Conservation (phyloP, 2,797 vertebrate genomes). For the Poecilia velifera region DNA sequence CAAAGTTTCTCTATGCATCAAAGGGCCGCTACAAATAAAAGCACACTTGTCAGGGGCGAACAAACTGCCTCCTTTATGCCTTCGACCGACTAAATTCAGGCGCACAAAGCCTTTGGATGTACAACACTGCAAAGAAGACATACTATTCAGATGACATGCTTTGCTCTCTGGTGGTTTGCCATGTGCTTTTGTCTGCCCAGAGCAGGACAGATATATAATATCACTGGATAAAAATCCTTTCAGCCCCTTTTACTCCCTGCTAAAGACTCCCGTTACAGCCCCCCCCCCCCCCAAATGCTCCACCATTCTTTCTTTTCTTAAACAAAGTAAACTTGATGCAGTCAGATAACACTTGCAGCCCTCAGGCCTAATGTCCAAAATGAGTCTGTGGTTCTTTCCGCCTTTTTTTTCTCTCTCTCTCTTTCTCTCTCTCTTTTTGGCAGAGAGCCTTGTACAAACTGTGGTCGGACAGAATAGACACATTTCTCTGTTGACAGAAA, state of each 20-base stretch:
- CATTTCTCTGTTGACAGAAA: slow-evolving; percentile 48
- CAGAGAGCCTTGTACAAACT: slow-evolving; percentile 42
- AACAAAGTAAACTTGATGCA: slow-evolving; percentile 85
- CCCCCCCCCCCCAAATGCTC: slow-evolving; percentile 68
- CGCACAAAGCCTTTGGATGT: slow-evolving; percentile 85
- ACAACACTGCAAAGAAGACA: slow-evolving; percentile 85
- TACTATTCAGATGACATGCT: slow-evolving; percentile 86
- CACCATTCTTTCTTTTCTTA: slow-evolving; percentile 81
- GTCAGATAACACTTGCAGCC: slow-evolving; percentile 81
- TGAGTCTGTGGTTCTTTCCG: slow-evolving; percentile 74
- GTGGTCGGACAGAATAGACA: slow-evolving; percentile 66
- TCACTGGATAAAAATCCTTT: slow-evolving; percentile 86
- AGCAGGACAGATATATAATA: slow-evolving; percentile 85
- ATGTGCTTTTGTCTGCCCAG: slow-evolving; percentile 81
- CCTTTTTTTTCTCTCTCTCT: slow-evolving; percentile 23
- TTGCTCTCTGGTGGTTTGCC: slow-evolving; percentile 83
- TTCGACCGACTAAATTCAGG: slow-evolving; percentile 80
- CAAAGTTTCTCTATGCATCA: slow-evolving; percentile 86
- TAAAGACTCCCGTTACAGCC: slow-evolving; percentile 82
- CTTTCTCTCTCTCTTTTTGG: not conserved
- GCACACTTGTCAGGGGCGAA: slow-evolving; percentile 85
- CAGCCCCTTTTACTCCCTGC: slow-evolving; percentile 78
- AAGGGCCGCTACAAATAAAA: slow-evolving; percentile 84
- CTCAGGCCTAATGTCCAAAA: slow-evolving; percentile 77
- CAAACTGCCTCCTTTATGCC: slow-evolving; percentile 86